Evolutionary conservation across 2,113 vertebrate species (phyloP).

Genomic region (Excalfactoria chinensis): DNA sequence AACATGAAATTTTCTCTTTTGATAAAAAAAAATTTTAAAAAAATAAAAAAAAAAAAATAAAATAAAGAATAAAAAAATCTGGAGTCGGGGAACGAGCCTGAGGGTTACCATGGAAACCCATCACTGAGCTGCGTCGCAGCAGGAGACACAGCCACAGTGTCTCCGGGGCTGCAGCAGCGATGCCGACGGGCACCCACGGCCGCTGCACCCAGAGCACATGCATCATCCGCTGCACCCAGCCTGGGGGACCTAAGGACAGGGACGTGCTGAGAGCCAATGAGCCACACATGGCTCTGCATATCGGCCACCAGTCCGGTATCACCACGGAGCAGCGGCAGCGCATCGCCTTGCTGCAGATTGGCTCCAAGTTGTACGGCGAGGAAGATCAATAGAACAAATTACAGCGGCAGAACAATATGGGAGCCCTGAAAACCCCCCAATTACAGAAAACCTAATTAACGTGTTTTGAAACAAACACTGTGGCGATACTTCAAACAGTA

Average conservation of each 20-base stretch:
- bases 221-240: neutral
- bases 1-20: conserved; percentile 80
- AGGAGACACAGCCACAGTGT: conserved; percentile 67
- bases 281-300: neutral
- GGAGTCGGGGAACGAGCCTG: conserved; percentile 55
- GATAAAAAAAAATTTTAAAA: neutral
- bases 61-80: neutral
- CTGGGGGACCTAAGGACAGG: neutral
- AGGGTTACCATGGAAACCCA: conserved; percentile 85
- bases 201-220: neutral
- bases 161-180: neutral
- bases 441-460: conserved; percentile 42
- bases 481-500: conserved; percentile 27
- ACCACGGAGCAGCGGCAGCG: neutral
- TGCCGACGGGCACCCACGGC: fast-evolving
- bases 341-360: neutral
- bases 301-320: neutral
- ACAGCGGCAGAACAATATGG: neutral
- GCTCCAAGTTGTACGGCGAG: neutral
- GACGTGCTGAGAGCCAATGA: neutral
- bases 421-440: conserved; percentile 48
- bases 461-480: conserved; percentile 49
- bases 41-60: neutral
- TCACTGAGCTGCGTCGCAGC: conserved; percentile 57
- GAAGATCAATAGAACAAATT: conserved; percentile 60